phyloP scores from a whole-genome alignment of 2,888 invertebrate species.

The Deilephila porcellus region DNA sequence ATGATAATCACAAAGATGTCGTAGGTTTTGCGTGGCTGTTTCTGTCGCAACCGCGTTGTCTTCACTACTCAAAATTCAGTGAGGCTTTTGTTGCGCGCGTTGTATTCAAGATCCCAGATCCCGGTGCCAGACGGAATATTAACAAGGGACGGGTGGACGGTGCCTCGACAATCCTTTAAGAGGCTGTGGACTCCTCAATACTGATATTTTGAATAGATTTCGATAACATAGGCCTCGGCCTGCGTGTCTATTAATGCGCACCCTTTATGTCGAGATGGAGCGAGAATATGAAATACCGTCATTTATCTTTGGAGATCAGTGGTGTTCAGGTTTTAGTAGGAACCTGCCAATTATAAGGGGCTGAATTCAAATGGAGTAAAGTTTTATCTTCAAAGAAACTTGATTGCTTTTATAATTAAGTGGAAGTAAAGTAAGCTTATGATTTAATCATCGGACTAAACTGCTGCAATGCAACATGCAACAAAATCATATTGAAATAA shows the following conservation, averaged over 20 bases:
- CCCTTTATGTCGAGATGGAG: background rate
- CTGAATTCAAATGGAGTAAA: too few species aligned
- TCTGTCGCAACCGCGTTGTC: constrained; percentile 51
- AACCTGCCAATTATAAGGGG: too few species aligned
- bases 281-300: constrained; percentile 26
- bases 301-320: background rate
- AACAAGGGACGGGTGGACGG: constrained; percentile 65
- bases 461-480: too few species aligned
- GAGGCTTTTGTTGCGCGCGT: constrained; percentile 70
- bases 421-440: too few species aligned
- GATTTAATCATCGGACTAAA: too few species aligned
- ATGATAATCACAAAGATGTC: constrained; percentile 44
- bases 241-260: background rate
- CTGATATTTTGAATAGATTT: constrained; percentile 47
- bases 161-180: constrained; percentile 65
- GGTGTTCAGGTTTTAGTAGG: background rate
- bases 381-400: too few species aligned
- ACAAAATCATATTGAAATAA: too few species aligned
- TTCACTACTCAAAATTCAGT: constrained; percentile 73
- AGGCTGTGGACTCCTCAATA: constrained; percentile 44
- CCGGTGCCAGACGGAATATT: constrained; percentile 72
- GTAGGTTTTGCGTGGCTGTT: constrained; percentile 51
- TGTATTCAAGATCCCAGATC: constrained; percentile 73
- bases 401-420: too few species aligned
- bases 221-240: constrained; percentile 40